These are phyloP conservation scores for Nudaria mundana DNA, from an alignment of 2,888 invertebrate genomes.

Conservation along the genomic window DNA sequence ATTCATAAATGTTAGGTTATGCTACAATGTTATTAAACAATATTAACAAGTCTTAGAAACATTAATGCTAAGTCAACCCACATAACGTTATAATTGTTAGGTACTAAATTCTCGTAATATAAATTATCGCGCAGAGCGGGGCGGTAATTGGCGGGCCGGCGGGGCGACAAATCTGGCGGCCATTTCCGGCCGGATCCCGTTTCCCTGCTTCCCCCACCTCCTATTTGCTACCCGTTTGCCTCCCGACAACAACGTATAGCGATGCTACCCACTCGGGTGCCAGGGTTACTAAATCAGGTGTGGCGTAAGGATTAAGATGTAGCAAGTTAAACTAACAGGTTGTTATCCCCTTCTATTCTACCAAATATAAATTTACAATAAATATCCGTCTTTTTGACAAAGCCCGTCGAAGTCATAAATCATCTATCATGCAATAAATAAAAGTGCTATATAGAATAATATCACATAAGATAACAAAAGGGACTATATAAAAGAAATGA, in stretches of 20 bases:
- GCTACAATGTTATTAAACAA: no score
- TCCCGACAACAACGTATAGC: constrained; percentile 6
- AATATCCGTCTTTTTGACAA: no score
- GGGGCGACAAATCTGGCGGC: constrained; percentile 67
- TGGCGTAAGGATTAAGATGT: background rate
- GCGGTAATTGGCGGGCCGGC: constrained; percentile 62
- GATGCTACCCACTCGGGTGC: constrained; percentile 12
- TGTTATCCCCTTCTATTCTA: constrained; percentile 10
- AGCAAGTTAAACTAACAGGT: constrained; percentile 10
- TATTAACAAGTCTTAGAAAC: no score
- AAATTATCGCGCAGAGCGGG: constrained; percentile 40
- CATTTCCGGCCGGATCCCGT: constrained; percentile 56
- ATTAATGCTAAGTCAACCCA: background rate
- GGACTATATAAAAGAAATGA: no score
- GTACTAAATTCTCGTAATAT: constrained; percentile 34
- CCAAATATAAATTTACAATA: no score
- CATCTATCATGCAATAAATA: no score
- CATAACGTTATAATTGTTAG: background rate
- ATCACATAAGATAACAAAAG: no score
- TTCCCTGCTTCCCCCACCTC: constrained; percentile 22
- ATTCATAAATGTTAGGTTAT: no score
- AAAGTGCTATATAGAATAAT: no score
- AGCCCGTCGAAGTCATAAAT: no score
- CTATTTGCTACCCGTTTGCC: constrained; percentile 3
- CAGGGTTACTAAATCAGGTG: constrained; percentile 2